phyloP scores from a whole-genome alignment of 2,113 vertebrate species.

The Vidua chalybeata region DNA sequence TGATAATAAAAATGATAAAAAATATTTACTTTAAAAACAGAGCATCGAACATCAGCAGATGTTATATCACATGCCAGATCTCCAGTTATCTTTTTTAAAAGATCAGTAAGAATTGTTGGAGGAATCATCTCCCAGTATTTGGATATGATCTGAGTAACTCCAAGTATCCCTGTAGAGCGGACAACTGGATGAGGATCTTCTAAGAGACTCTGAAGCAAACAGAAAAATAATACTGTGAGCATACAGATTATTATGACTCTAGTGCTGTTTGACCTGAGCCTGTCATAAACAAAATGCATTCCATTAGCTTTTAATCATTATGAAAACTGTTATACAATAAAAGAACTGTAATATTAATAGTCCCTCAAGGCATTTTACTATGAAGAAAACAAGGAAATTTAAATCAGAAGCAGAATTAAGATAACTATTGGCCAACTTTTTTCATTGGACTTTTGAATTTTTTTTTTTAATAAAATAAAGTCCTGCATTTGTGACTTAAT shows the following conservation, averaged over 20 bases:
- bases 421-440: background rate
- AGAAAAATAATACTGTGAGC: background rate
- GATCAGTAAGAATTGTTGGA: slow-evolving; percentile 82
- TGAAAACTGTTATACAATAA: background rate
- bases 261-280: background rate
- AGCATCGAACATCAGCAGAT: slow-evolving; percentile 90
- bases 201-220: slow-evolving; percentile 80
- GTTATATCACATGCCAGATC: slow-evolving; percentile 82
- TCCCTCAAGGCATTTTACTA: background rate
- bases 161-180: slow-evolving; percentile 86
- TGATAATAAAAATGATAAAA: background rate
- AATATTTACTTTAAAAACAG: slow-evolving; percentile 88
- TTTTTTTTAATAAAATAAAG: background rate
- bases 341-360: background rate
- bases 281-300: background rate
- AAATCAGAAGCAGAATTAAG: background rate
- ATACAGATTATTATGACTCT: background rate
- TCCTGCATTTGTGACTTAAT: background rate
- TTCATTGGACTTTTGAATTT: background rate
- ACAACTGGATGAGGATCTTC: slow-evolving; percentile 88
- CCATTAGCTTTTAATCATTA: background rate
- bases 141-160: slow-evolving; percentile 86
- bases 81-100: slow-evolving; percentile 84
- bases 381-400: background rate
- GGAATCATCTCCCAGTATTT: slow-evolving; percentile 95